Conservation (phyloP, 2,113 vertebrate genomes). For the Bombycilla garrulus region DNA sequence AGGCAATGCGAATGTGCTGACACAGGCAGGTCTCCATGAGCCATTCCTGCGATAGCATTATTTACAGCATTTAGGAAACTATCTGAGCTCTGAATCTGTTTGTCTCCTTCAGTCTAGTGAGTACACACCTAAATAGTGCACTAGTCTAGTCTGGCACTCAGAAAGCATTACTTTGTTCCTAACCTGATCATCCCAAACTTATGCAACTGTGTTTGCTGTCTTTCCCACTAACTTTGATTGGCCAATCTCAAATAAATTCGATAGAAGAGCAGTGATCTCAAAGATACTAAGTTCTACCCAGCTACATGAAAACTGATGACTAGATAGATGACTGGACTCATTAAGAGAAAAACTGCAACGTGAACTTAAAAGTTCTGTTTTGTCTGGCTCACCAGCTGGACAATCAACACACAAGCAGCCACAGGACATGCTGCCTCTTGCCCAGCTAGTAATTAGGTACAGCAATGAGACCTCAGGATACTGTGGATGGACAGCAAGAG, state of each 20-base stretch:
- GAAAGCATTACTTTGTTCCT: background rate
- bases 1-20: conserved; percentile 32
- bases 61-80: conserved; percentile 34
- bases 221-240: conserved; percentile 45
- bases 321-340: conserved; percentile 40
- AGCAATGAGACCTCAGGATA: conserved; percentile 30
- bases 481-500: background rate
- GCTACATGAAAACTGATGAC: conserved; percentile 60
- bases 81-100: conserved; percentile 53
- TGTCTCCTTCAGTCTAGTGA: conserved; percentile 31
- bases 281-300: conserved; percentile 21
- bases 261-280: conserved; percentile 11
- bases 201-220: conserved; percentile 57
- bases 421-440: conserved; percentile 48
- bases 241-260: conserved; percentile 39
- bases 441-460: conserved; percentile 8
- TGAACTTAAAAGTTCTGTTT: conserved; percentile 62
- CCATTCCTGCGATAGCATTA: background rate
- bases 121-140: conserved; percentile 7
- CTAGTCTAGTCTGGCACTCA: conserved; percentile 25
- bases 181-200: conserved; percentile 23
- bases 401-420: conserved; percentile 40
- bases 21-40: conserved; percentile 21
- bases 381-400: conserved; percentile 54
- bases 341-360: conserved; percentile 50